phyloP scores from a whole-genome alignment of 2,888 invertebrate genomes.

The Halictus ligatus region DNA sequence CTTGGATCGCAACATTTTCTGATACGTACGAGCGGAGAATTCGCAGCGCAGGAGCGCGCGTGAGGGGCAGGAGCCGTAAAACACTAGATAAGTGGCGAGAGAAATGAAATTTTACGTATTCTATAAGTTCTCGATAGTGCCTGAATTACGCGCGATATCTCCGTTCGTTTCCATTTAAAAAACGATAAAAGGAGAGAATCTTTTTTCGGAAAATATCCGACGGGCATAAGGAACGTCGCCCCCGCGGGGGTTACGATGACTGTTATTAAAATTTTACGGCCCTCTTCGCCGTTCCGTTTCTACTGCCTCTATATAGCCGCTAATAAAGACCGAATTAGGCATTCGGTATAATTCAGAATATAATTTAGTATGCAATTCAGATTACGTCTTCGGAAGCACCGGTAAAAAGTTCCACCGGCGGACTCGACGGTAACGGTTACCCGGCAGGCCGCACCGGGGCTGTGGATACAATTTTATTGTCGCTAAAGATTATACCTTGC shows the following conservation, averaged over 20 bases:
- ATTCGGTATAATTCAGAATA: neutral
- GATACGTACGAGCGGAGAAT: no score
- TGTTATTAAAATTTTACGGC: slow-evolving; percentile 28
- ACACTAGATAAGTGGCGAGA: neutral
- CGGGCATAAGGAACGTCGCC: neutral
- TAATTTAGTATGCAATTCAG: slow-evolving; percentile 34
- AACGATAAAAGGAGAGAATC: neutral
- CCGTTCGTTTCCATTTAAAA: neutral
- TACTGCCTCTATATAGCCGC: neutral
- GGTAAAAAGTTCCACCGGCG: slow-evolving; percentile 18
- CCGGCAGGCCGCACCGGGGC: neutral
- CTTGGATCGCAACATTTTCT: no score
- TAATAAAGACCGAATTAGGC: slow-evolving; percentile 17
- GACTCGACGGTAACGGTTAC: neutral
- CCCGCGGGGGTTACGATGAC: neutral
- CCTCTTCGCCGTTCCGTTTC: neutral
- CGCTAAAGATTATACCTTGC: slow-evolving; percentile 25
- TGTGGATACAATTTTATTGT: neutral
- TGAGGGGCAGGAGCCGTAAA: neutral
- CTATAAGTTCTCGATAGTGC: neutral
- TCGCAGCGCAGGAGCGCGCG: no score
- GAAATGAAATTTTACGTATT: neutral
- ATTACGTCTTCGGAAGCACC: slow-evolving; percentile 22
- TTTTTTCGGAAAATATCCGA: slow-evolving; percentile 5
- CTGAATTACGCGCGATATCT: neutral